These are phyloP conservation scores for Ceratina japonica DNA, from an alignment of 1,140 invertebrate species.

Conservation along the genomic window DNA sequence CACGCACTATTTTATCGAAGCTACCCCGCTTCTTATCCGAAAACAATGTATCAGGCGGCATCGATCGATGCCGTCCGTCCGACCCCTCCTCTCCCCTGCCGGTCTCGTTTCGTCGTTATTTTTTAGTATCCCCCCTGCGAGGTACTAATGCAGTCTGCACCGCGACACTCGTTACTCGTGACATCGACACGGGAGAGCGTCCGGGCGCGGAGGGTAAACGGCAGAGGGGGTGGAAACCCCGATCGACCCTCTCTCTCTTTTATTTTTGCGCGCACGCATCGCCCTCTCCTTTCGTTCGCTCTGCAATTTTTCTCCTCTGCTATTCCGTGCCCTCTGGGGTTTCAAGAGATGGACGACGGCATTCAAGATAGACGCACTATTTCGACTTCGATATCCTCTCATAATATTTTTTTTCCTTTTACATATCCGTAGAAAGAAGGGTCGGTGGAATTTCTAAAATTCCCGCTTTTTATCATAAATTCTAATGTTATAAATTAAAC, in stretches of 20 bases:
- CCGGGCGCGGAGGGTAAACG: conserved; percentile 50
- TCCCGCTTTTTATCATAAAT: not conserved
- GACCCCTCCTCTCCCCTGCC: no score
- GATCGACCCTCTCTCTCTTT: conserved; percentile 31
- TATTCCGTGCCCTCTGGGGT: not conserved
- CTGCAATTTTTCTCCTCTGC: not conserved
- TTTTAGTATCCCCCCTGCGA: not conserved
- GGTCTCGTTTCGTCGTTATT: conserved; percentile 18
- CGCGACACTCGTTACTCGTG: conserved; percentile 53
- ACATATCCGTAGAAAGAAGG: no score
- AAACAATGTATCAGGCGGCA: conserved; percentile 43
- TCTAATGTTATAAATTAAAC: not conserved
- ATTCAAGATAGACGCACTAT: not conserved
- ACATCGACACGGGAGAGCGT: conserved; percentile 27
- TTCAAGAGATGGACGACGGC: not conserved
- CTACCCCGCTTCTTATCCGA: conserved; percentile 46
- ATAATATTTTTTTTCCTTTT: no score
- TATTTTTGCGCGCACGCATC: not conserved
- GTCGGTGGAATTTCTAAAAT: no score
- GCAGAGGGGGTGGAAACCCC: conserved; percentile 26
- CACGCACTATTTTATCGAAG: conserved; percentile 47
- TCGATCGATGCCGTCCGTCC: conserved; percentile 31
- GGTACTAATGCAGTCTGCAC: conserved; percentile 41
- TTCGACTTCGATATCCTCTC: no score
- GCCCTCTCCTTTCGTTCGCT: not conserved